phyloP scores from a whole-genome alignment of 2,888 invertebrate species.

The Eustalomyia histrio region DNA sequence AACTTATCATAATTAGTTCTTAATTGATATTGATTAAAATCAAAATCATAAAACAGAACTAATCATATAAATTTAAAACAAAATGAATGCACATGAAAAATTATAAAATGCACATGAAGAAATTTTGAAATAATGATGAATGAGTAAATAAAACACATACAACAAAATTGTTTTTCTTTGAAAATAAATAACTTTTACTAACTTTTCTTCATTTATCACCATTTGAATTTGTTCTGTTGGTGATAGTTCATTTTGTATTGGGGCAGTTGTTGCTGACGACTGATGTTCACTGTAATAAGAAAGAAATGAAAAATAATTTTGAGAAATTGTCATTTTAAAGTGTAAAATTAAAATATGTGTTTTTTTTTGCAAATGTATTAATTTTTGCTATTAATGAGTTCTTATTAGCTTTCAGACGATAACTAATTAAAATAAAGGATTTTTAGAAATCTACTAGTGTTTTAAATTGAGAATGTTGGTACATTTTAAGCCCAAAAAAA shows the following conservation, averaged over 20 bases:
- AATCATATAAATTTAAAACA: neutral
- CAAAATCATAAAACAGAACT: neutral
- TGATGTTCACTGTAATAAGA: slow-evolving; percentile 58
- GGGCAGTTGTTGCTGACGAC: slow-evolving; percentile 41
- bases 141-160: neutral
- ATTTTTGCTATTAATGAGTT: no score
- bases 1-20: slow-evolving; percentile 16
- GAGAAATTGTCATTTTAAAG: neutral
- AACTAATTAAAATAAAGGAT: no score
- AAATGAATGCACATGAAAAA: neutral
- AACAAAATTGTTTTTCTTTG: slow-evolving; percentile 6
- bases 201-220: slow-evolving; percentile 72
- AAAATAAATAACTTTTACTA: slow-evolving; percentile 63
- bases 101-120: slow-evolving; percentile 5
- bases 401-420: no score
- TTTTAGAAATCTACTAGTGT: no score
- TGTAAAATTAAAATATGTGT: neutral
- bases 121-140: slow-evolving; percentile 18
- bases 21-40: neutral
- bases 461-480: no score
- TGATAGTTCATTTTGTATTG: slow-evolving; percentile 50
- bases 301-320: slow-evolving; percentile 17
- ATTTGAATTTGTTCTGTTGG: slow-evolving; percentile 65
- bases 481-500: no score
- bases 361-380: no score